Evolutionary conservation across 2,113 vertebrate genomes (phyloP).

Genomic region (Alces alces): DNA sequence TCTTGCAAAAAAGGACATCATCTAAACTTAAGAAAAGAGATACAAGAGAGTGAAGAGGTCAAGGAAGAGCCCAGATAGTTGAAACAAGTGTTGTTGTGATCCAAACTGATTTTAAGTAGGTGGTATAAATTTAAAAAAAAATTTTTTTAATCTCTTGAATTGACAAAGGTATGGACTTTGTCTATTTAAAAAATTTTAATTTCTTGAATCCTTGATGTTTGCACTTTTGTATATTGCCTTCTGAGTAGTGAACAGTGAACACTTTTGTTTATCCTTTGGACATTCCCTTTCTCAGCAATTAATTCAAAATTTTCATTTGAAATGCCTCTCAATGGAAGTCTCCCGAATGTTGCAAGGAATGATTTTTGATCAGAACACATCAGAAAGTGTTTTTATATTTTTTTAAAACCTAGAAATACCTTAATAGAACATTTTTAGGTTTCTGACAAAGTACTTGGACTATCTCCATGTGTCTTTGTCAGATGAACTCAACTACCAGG

Average conservation of each 20-base stretch:
- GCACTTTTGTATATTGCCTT: background rate
- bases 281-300: background rate
- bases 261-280: constrained; percentile 40
- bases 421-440: background rate
- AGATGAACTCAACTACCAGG: background rate
- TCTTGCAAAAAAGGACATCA: background rate
- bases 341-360: background rate
- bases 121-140: background rate
- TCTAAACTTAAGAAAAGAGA: background rate
- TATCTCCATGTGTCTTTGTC: background rate
- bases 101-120: background rate
- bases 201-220: constrained; percentile 1
- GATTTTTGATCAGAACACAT: constrained; percentile 13
- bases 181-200: background rate
- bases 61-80: background rate
- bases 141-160: background rate
- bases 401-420: background rate
- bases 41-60: background rate
- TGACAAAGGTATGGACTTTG: background rate
- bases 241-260: background rate
- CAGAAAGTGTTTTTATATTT: background rate
- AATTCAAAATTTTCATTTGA: constrained; percentile 38
- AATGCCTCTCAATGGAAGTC: constrained; percentile 28
- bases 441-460: background rate
- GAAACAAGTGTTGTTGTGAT: background rate